phyloP scores from a whole-genome alignment of 1,140 invertebrate species.

The Papilio aristodemus region DNA sequence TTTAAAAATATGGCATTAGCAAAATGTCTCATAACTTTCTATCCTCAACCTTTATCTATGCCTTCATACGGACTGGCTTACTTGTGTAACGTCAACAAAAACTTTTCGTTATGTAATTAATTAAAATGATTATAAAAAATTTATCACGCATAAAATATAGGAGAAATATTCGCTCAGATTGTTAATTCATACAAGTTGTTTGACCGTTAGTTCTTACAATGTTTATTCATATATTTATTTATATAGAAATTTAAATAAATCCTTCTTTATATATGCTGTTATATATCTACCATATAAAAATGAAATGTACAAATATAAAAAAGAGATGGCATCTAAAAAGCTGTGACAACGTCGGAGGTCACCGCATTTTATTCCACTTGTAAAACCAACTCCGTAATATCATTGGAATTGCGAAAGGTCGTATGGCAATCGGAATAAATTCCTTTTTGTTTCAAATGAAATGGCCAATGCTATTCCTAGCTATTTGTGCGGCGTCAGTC shows the following conservation, averaged over 20 bases:
- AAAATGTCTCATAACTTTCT: background rate
- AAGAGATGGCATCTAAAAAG: conserved; percentile 11
- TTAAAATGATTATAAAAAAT: too few species aligned
- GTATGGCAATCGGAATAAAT: conserved; percentile 31
- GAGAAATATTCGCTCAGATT: too few species aligned
- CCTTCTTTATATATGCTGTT: background rate
- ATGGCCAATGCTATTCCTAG: conserved; percentile 30
- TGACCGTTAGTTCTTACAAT: too few species aligned
- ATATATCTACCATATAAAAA: background rate
- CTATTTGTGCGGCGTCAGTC: conserved; percentile 34
- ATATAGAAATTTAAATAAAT: background rate
- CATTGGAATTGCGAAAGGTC: conserved; percentile 34
- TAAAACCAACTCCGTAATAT: conserved; percentile 39
- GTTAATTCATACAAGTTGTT: too few species aligned
- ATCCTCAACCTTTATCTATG: background rate
- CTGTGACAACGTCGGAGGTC: conserved; percentile 35
- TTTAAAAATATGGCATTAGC: background rate
- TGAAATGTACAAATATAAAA: background rate
- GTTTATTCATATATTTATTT: too few species aligned
- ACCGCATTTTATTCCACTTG: conserved; percentile 51
- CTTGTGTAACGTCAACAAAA: too few species aligned
- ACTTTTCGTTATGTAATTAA: too few species aligned
- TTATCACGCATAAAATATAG: too few species aligned
- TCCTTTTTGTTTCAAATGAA: conserved; percentile 29
- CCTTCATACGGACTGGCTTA: too few species aligned